Evolutionary conservation across 2,888 invertebrate genomes (phyloP).

Genomic region (Pyrochroa serraticornis): DNA sequence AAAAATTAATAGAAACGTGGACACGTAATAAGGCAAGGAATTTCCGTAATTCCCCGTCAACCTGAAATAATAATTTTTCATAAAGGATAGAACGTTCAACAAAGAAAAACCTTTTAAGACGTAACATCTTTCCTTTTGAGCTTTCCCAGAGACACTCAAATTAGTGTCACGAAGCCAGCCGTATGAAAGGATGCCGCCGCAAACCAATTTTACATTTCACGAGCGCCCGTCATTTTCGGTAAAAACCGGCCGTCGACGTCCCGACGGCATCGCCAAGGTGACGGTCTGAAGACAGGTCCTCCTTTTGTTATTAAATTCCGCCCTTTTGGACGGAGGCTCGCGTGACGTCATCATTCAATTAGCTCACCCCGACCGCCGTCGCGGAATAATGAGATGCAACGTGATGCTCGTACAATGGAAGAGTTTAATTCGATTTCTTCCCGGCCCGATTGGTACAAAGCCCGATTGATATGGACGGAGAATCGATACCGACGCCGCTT

Average conservation of each 20-base stretch:
- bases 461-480: conserved; percentile 33
- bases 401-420: conserved; percentile 46
- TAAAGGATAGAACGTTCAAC: conserved; percentile 22
- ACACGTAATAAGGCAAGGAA: conserved; percentile 8
- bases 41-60: conserved; percentile 6
- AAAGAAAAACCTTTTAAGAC: conserved; percentile 32
- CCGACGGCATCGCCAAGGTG: conserved; percentile 29
- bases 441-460: conserved; percentile 27
- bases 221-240: conserved; percentile 37
- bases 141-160: conserved; percentile 39
- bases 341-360: conserved; percentile 52
- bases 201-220: conserved; percentile 46
- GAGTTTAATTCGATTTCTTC: conserved; percentile 49
- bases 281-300: conserved; percentile 31
- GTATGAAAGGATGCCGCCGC: conserved; percentile 41
- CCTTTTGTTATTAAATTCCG: conserved; percentile 33
- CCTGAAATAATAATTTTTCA: conserved; percentile 26
- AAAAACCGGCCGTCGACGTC: conserved; percentile 34
- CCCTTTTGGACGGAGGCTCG: conserved; percentile 9
- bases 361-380: conserved; percentile 40
- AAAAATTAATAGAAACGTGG: conserved; percentile 9
- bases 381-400: conserved; percentile 51
- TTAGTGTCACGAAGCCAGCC: conserved; percentile 45
- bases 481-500: conserved; percentile 24
- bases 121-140: conserved; percentile 31